Evolutionary conservation across 2,113 vertebrate species (phyloP), one percentile per base, ranked within the genome.

Genomic region (Aegypius monachus): DNA sequence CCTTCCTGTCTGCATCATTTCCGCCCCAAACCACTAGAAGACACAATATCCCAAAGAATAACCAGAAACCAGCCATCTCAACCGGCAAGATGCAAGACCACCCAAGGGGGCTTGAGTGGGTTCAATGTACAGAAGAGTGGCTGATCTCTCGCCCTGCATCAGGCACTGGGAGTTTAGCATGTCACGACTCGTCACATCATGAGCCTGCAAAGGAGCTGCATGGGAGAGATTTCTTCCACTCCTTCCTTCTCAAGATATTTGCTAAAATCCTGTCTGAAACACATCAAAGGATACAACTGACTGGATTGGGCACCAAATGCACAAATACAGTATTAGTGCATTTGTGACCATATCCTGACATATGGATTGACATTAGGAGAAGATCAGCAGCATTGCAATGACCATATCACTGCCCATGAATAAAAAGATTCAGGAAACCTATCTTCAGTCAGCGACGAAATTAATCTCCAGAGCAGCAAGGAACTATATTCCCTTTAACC

Each of bases 291-390:
- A 7, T 61, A 45, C 26, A 70, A 45, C 45, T 56, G 40, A 58
- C 26, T 4, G 18, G 11, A 58, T 4, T 36, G 31, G 50, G 55
- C 42, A 81, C 18, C 34, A 63, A 53, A 74, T 27, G 16, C 42
- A 53, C 2, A 0, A 32, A 52, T 36, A 42, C 29, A 47, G 5
- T 21, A 0, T 1, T 2, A 14, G 22, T 31, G 27, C 13, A 29
- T 81, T 74, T 82, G 40, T 88, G 72, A 34, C 45, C 61, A 31
- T 20, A 31, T 25, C 36, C 6, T 71, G 58, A 32, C 45, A 9
- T 2, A 53, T 3, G 3, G 43, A 40, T 36, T 0, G 0, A n/a
- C 21, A 26, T 23, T 31, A n/a, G 31, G 58, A 73, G 14, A 68
- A 47, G 42, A 78, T 20, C n/a, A 56, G n/a, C 21, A 86, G 26